Evolutionary conservation across 2,113 vertebrate genomes (phyloP).

Genomic region (Pygathrix nemaeus): DNA sequence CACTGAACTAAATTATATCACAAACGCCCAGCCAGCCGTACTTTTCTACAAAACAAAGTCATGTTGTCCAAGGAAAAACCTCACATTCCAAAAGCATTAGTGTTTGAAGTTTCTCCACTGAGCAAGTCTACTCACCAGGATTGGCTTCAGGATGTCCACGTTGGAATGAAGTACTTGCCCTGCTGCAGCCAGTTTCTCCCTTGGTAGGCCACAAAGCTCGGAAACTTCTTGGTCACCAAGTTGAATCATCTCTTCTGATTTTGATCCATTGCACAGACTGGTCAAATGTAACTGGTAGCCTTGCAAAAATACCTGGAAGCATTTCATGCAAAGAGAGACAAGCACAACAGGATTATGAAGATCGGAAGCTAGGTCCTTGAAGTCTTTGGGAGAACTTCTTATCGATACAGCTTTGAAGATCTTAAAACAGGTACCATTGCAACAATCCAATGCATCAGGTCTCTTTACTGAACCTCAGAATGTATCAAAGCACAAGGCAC

Average conservation of each 20-base stretch:
- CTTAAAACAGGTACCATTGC: not conserved
- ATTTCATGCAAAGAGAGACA: constrained; percentile 1
- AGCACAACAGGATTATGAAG: not conserved
- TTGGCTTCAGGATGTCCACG: constrained; percentile 70
- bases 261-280: constrained; percentile 66
- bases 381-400: not conserved
- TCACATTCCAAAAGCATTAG: constrained; percentile 17
- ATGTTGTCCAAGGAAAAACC: not conserved
- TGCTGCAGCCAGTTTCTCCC: constrained; percentile 38
- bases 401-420: not conserved
- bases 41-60: constrained; percentile 49
- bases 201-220: constrained; percentile 58
- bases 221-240: constrained; percentile 47
- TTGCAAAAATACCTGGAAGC: constrained; percentile 70
- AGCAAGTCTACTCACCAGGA: constrained; percentile 60
- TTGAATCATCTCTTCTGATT: constrained; percentile 45
- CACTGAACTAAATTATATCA: not conserved
- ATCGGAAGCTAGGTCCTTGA: not conserved
- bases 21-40: not conserved
- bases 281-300: constrained; percentile 72
- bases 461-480: not conserved
- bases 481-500: not conserved
- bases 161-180: constrained; percentile 58
- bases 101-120: not conserved
- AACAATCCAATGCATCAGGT: fast-evolving